Evolutionary conservation across 2,797 vertebrate genomes (phyloP).

Genomic region (Neostethus bicornis): DNA sequence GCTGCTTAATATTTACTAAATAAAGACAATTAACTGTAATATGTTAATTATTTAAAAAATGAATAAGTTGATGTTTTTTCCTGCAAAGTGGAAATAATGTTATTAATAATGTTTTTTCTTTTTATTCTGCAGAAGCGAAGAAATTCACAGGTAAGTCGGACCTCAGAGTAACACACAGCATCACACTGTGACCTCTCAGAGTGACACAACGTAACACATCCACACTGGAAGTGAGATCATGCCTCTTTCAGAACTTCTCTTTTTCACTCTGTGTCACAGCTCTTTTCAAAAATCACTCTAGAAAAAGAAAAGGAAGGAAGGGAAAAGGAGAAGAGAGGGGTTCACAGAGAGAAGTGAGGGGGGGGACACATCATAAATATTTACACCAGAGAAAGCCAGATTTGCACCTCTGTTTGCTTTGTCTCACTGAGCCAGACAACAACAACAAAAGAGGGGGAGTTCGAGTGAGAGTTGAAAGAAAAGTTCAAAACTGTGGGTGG

Average conservation of each 20-base stretch:
- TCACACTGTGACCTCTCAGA: constrained; percentile 16
- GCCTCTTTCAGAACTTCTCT: constrained; percentile 38
- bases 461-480: constrained; percentile 12
- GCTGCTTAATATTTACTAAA: too few relatives aligned
- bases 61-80: neutral
- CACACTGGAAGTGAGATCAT: constrained; percentile 56
- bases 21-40: neutral
- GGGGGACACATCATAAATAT: constrained; percentile 70
- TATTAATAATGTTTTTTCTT: constrained; percentile 11
- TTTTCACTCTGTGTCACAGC: constrained; percentile 45
- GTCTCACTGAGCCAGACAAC: constrained; percentile 59
- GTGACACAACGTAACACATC: constrained; percentile 39
- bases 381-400: constrained; percentile 58
- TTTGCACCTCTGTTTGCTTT: constrained; percentile 72
- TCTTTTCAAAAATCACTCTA: constrained; percentile 27
- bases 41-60: neutral
- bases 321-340: constrained; percentile 41
- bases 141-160: constrained; percentile 70
- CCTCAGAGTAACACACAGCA: constrained; percentile 1
- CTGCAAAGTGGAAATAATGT: constrained; percentile 8
- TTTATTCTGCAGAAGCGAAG: constrained; percentile 61
- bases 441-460: constrained; percentile 42
- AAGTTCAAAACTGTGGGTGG: constrained; percentile 31
- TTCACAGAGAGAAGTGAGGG: constrained; percentile 28
- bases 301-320: constrained; percentile 57